These are phyloP conservation scores for Zoanthus sociatus DNA, from an alignment of 92 coral and sea anemone species.

Conservation along the genomic window DNA sequence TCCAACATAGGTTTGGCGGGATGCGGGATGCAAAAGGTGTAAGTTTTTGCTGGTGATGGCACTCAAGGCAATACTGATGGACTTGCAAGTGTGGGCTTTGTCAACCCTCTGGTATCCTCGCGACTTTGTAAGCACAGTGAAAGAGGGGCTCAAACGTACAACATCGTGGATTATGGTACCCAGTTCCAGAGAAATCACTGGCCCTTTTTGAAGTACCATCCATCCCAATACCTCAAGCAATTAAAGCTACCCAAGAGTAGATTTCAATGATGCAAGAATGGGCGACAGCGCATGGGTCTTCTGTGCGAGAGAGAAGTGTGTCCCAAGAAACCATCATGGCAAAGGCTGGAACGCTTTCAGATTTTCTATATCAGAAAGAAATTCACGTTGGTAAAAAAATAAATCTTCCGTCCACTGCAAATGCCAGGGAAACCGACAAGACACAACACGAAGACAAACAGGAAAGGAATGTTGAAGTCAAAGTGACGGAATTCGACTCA, in stretches of 20 bases:
- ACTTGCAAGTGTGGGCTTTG: too few species aligned
- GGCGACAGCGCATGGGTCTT: conserved; percentile 45
- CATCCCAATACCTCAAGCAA: conserved; percentile 27
- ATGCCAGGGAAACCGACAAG: conserved; percentile 5
- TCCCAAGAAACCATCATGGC: conserved; percentile 47
- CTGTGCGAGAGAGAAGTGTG: conserved; percentile 42
- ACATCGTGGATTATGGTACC: conserved; percentile 39
- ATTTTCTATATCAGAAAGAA: conserved; percentile 24
- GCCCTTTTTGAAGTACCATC: conserved; percentile 39
- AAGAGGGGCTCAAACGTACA: conserved; percentile 28
- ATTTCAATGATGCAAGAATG: conserved; percentile 46
- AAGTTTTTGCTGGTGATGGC: too few species aligned
- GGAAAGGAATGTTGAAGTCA: too few species aligned
- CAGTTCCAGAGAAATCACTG: conserved; percentile 20
- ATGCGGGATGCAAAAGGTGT: too few species aligned
- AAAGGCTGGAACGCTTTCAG: conserved; percentile 46
- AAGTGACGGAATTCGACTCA: too few species aligned
- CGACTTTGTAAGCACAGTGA: conserved; percentile 32
- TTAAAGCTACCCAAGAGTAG: conserved; percentile 31
- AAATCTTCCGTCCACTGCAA: conserved; percentile 24
- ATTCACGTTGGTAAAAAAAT: conserved; percentile 9
- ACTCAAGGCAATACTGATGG: too few species aligned
- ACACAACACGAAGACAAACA: conserved; percentile 11
- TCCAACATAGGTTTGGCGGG: too few species aligned
- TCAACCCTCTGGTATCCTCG: not conserved